Conservation (phyloP, 2,888 invertebrate species). For the Drosophila peninsularis region DNA sequence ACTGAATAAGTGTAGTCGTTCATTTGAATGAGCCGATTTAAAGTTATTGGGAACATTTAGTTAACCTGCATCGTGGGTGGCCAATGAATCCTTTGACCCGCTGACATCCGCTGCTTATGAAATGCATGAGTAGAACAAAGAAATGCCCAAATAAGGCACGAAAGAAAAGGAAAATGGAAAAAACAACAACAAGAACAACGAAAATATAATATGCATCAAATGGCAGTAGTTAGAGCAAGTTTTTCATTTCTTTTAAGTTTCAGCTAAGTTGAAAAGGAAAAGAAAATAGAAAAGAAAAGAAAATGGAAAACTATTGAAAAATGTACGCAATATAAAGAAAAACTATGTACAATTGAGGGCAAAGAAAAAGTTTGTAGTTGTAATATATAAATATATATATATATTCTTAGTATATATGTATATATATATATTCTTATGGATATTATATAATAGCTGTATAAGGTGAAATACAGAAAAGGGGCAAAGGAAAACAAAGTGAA, state of each 20-base stretch:
- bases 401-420: slow-evolving; percentile 15
- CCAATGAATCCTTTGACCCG: slow-evolving; percentile 92
- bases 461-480: slow-evolving; percentile 13
- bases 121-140: slow-evolving; percentile 75
- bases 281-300: slow-evolving; percentile 10
- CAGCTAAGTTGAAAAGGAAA: slow-evolving; percentile 38
- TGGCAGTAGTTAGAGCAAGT: slow-evolving; percentile 26
- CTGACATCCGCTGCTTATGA: slow-evolving; percentile 89
- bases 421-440: slow-evolving; percentile 9
- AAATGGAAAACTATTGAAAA: slow-evolving; percentile 3
- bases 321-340: not conserved
- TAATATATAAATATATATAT: slow-evolving; percentile 17
- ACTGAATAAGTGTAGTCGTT: not conserved
- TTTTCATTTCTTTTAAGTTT: slow-evolving; percentile 3
- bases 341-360: slow-evolving; percentile 16
- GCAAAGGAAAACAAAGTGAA: slow-evolving; percentile 21
- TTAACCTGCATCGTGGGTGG: slow-evolving; percentile 92
- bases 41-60: slow-evolving; percentile 59
- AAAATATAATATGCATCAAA: slow-evolving; percentile 53
- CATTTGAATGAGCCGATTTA: not conserved
- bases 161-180: slow-evolving; percentile 31
- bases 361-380: slow-evolving; percentile 7
- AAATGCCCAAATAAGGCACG: slow-evolving; percentile 28
- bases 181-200: slow-evolving; percentile 51
- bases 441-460: slow-evolving; percentile 10